Evolutionary conservation across 2,797 vertebrate genomes (phyloP), one percentile per base, ranked within the genome.

Genomic region (Cichlasoma orientale): DNA sequence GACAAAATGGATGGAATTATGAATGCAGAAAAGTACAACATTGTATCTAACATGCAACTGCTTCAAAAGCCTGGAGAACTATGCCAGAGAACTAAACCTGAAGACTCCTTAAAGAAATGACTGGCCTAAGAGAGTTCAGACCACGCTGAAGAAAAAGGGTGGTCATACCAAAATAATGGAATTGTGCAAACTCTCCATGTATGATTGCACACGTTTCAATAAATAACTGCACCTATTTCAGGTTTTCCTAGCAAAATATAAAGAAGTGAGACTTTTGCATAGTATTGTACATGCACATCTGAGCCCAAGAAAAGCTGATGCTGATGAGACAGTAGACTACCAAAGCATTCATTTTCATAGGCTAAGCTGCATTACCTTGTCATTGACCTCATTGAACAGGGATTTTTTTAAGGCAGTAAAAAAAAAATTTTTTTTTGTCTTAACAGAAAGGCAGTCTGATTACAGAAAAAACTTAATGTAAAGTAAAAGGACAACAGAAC

Each of bases 381-480:
- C 29, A 2, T 71, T 57, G 44, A 56, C 36, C 5, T 11, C 16
- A 52, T 56, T n/a, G n/a, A 27, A 41, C 33, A 33, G 33, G 11
- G n/a, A 4, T 36, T 13, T 31, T 57, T 33, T 33, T 9, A 56
- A 55, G 68, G 57, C 25, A 59, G 2, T 13, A 19, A 27, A 27
- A 27, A 4, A 27, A 27, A 27, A 27, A 63, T 25, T 5, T 47
- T 61, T 63, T 19, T 18, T 71, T 1, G 56, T 84, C 74, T 77
- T 75, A 77, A 76, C 14, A 56, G 55, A 66, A 63, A 14, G 25
- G 55, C 10, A 53, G 19, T 72, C 47, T 83, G 38, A 5, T 36
- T 77, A 44, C 27, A 76, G 29, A 74, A 47, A 44, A 47, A 47
- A 66, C 41, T 27, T 47, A 29, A 68, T n/a, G 44, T 68, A 27